Percentiles rank a stretch among this genome's conserved stretches.
These are phyloP conservation scores for Caenorhabditis zanzibari DNA, from an alignment of 2,888 invertebrate genomes.

Conservation along the genomic window DNA sequence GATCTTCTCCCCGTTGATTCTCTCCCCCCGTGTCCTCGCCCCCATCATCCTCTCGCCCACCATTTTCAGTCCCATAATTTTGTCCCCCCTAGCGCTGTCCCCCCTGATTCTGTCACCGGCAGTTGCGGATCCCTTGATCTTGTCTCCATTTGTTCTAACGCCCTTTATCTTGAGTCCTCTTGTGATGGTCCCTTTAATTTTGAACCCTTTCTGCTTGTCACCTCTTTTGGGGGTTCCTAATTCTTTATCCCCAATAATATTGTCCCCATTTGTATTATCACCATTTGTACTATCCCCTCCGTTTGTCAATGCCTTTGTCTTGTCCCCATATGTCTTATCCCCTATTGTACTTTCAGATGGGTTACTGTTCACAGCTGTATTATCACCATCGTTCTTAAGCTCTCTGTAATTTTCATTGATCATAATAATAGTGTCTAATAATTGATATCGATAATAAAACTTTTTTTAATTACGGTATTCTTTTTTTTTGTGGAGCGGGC, in stretches of 20 bases:
- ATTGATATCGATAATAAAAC: too few species aligned
- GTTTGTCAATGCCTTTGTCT: constrained; percentile 66
- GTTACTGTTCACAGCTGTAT: constrained; percentile 64
- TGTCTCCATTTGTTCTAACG: constrained; percentile 50
- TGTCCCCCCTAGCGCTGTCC: constrained; percentile 67
- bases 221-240: constrained; percentile 62
- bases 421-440: background rate
- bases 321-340: constrained; percentile 69
- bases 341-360: constrained; percentile 70
- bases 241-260: constrained; percentile 63
- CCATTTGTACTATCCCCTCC: constrained; percentile 71
- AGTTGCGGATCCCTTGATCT: constrained; percentile 55
- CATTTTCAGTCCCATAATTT: constrained; percentile 51
- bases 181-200: constrained; percentile 62
- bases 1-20: constrained; percentile 72
- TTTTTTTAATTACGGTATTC: too few species aligned
- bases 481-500: too few species aligned
- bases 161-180: constrained; percentile 31
- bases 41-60: constrained; percentile 68
- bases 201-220: constrained; percentile 70
- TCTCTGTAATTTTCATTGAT: constrained; percentile 3
- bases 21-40: constrained; percentile 68
- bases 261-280: constrained; percentile 70
- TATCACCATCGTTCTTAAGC: constrained; percentile 64
- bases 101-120: constrained; percentile 65